Evolutionary conservation across 2,888 invertebrate species (phyloP).

Genomic region (Scrobipalpa costella): DNA sequence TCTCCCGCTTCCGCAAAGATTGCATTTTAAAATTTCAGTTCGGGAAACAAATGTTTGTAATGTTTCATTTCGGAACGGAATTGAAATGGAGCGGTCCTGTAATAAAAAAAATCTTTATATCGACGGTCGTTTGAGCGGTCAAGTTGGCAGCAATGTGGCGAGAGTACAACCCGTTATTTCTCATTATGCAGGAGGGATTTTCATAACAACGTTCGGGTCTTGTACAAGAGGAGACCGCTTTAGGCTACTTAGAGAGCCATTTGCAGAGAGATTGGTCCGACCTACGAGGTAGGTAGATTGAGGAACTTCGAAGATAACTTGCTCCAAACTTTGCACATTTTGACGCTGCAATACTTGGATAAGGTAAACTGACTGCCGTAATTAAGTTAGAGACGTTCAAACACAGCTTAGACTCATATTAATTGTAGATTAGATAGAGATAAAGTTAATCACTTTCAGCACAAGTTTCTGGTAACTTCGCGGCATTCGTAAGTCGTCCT

Average conservation of each 20-base stretch:
- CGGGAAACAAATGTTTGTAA: slow-evolving; percentile 66
- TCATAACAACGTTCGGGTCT: slow-evolving; percentile 61
- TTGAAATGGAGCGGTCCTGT: slow-evolving; percentile 48
- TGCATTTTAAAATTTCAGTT: slow-evolving; percentile 74
- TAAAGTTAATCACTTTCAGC: slow-evolving; percentile 35
- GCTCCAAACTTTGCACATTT: slow-evolving; percentile 75
- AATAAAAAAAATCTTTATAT: slow-evolving; percentile 48
- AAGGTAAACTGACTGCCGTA: slow-evolving; percentile 75
- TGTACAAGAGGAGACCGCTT: slow-evolving; percentile 59
- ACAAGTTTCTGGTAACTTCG: slow-evolving; percentile 25
- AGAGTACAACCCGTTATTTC: slow-evolving; percentile 47
- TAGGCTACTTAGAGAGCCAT: slow-evolving; percentile 74
- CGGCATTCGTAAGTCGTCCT: slow-evolving; percentile 11
- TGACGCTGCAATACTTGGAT: slow-evolving; percentile 76
- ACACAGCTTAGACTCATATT: slow-evolving; percentile 55
- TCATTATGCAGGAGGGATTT: slow-evolving; percentile 61
- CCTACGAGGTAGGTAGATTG: slow-evolving; percentile 77
- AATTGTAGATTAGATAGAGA: slow-evolving; percentile 49
- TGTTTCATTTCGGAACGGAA: slow-evolving; percentile 54
- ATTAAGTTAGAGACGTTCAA: slow-evolving; percentile 68
- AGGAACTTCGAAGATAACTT: slow-evolving; percentile 72
- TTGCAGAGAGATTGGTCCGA: slow-evolving; percentile 72
- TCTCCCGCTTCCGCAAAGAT: slow-evolving; percentile 69
- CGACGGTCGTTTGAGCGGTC: slow-evolving; percentile 38
- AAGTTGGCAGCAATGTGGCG: slow-evolving; percentile 38